Base-by-base conservation (phyloP, 2,113 vertebrate genomes). In the Antennarius striatus region DNA sequence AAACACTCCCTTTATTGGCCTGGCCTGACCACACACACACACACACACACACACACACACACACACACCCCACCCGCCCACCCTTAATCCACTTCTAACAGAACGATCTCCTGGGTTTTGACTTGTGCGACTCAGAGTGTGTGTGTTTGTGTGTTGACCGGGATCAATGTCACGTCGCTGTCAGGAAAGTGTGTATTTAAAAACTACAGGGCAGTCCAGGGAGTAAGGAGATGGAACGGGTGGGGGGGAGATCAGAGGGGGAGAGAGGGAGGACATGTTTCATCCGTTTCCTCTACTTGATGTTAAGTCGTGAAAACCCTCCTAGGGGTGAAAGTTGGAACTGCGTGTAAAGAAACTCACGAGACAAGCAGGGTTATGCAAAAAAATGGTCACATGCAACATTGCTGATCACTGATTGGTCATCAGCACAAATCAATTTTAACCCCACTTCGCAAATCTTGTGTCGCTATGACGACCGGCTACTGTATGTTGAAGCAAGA, bases 1-100 rank as follows among this genome's bases (percentile, higher is more conserved):
- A 83, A 79, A 87, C 84, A 81, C 80, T 82, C 74, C 70, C 66
- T 92, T 92, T 92, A 92, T 90, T 91, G 90, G 83, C 71, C 74
- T 52, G 71, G 59, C 22, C 68, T 54, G 42, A 15, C 14, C 36
- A 22, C 12, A 47, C 58, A 64, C 57, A 59, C 54, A 63, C 71
- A 59, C 71, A 49, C 45, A 74, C 63, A 57, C 73, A 59, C 49
- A 65, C 70, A 62, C 51, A 71, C 22, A 52, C 65, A 14, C 51
- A 42, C 47, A 30, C 30, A 60, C 49, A 32, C 58, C 49, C 43
- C 42, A 60, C 40, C 45, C 66, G 77, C 66, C 63, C 63, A 28
- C 72, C 75, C 80, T 79, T 90, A 90, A 90, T 91, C 86, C 86
- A 84, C 82, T 84, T 78, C 85, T 88, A 87, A 89, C 78, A 80